These are phyloP conservation scores for Eustalomyia histrio DNA, from an alignment of 2,888 invertebrate species.

Conservation along the genomic window DNA sequence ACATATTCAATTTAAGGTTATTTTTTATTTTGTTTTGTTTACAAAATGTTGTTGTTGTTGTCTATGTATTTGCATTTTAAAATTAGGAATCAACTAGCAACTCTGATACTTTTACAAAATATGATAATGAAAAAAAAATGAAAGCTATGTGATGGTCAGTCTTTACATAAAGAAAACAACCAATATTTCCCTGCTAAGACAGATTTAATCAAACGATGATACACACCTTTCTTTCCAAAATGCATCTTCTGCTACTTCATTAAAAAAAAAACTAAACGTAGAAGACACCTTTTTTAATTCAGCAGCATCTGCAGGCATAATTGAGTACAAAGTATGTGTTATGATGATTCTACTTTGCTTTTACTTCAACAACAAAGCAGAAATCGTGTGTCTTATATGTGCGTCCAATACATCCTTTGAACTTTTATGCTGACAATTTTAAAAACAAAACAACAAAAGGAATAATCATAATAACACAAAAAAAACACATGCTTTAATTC, in stretches of 20 bases:
- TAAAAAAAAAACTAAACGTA: slow-evolving; percentile 15
- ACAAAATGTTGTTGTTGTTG: too few relatives aligned
- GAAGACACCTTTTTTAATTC: slow-evolving; percentile 37
- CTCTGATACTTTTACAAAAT: too few relatives aligned
- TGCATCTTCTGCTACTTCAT: slow-evolving; percentile 1
- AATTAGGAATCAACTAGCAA: too few relatives aligned
- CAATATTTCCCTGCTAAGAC: slow-evolving; percentile 36
- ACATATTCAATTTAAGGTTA: too few relatives aligned
- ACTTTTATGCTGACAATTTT: not conserved
- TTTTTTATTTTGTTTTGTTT: too few relatives aligned
- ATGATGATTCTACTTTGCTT: slow-evolving; percentile 15
- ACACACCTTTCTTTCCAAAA: slow-evolving; percentile 37
- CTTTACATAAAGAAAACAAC: not conserved
- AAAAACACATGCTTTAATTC: slow-evolving; percentile 56
- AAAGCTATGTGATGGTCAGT: not conserved
- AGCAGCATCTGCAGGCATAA: slow-evolving; percentile 50
- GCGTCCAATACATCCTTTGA: slow-evolving; percentile 27
- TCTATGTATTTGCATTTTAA: too few relatives aligned
- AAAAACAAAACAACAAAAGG: slow-evolving; percentile 29
- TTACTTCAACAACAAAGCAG: slow-evolving; percentile 1
- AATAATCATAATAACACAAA: slow-evolving; percentile 32
- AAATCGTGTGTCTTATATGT: slow-evolving; percentile 11
- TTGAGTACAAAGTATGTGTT: not conserved
- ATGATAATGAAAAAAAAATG: too few relatives aligned
- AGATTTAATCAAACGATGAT: slow-evolving; percentile 55